These are phyloP conservation scores for Balaeniceps rex DNA, from an alignment of 2,113 vertebrate species.

Conservation along the genomic window DNA sequence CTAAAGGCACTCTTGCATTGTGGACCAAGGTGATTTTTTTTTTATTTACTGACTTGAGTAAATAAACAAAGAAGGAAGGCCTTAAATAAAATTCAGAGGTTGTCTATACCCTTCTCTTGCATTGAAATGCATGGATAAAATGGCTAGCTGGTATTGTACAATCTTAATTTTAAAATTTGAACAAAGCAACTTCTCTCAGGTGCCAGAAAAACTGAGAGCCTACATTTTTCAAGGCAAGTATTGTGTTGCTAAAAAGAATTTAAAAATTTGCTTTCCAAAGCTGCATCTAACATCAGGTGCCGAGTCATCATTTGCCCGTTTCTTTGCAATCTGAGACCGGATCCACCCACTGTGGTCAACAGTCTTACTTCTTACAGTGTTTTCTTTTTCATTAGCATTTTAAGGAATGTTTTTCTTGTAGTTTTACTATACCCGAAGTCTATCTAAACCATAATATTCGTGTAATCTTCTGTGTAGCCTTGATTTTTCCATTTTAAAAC, in stretches of 20 bases:
- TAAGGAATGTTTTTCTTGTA: not conserved
- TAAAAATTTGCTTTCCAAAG: not conserved
- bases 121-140: fast-evolving
- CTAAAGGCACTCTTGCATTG: not conserved
- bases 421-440: not conserved
- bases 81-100: not conserved
- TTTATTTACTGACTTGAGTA: not conserved
- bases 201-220: not conserved
- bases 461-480: not conserved
- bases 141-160: not conserved
- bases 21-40: not conserved
- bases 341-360: not conserved
- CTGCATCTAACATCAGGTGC: not conserved
- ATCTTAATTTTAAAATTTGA: not conserved
- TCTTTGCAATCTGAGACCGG: not conserved
- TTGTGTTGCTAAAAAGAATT: not conserved
- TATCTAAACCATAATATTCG: not conserved
- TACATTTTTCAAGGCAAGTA: not conserved
- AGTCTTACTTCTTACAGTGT: not conserved
- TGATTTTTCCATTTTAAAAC: not conserved
- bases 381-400: not conserved
- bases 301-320: not conserved
- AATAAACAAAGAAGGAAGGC: not conserved
- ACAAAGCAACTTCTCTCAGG: not conserved
- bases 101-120: not conserved